Conservation (phyloP, 64 coral and sea anemone species). For the Montipora foliosa region DNA sequence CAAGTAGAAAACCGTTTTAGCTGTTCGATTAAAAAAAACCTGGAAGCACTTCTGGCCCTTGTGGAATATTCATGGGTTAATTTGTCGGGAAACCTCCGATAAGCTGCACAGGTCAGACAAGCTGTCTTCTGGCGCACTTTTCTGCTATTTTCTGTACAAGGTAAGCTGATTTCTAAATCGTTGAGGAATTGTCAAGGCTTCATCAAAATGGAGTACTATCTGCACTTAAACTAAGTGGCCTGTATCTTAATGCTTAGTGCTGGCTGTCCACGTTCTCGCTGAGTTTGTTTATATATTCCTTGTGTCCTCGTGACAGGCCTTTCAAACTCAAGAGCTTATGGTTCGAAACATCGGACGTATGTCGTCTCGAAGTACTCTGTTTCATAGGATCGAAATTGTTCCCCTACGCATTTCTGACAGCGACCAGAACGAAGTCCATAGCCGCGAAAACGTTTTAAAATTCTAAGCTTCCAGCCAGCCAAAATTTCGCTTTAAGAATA, state of each 20-base stretch:
- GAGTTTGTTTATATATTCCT: neutral
- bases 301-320: neutral
- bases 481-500: neutral
- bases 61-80: no score
- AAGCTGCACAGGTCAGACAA: no score
- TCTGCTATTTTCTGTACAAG: neutral
- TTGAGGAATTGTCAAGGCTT: no score
- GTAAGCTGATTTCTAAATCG: neutral
- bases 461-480: neutral
- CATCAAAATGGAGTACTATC: no score
- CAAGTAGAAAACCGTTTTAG: neutral
- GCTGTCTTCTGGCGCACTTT: neutral
- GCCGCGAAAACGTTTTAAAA: no score
- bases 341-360: conserved; percentile 20
- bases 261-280: no score
- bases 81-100: no score
- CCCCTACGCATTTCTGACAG: no score
- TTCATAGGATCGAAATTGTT: no score
- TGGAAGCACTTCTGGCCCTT: neutral
- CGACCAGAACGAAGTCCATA: no score
- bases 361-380: neutral
- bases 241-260: no score
- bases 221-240: no score
- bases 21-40: neutral
- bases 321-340: conserved; percentile 38